Evolutionary conservation across 30 jellyfish, hydroid and myxozoan species (phyloP).

Genomic region (Euphysa ruthae): DNA sequence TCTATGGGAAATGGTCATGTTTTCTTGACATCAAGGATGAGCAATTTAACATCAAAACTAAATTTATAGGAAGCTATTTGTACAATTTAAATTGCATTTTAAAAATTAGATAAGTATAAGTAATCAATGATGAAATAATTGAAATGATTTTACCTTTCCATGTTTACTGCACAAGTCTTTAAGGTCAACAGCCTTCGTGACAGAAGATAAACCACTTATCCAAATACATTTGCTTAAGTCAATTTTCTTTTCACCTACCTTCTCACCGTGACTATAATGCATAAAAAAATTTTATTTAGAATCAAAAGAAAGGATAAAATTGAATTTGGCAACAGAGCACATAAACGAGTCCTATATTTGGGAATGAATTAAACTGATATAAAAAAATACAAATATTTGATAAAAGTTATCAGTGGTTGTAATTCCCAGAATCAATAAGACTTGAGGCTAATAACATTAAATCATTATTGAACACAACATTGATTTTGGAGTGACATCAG

Average conservation of each 20-base stretch:
- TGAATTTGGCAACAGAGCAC: not conserved
- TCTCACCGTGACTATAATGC: too few relatives aligned
- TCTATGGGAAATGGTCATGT: too few relatives aligned
- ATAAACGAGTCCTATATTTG: not conserved
- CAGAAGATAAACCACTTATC: constrained; percentile 93
- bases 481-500: too few relatives aligned
- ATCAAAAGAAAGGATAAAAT: not conserved
- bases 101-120: not conserved
- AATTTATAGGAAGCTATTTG: not conserved
- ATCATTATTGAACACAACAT: too few relatives aligned
- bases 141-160: constrained; percentile 93
- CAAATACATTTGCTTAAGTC: constrained; percentile 70
- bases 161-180: constrained; percentile 48
- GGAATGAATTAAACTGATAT: not conserved
- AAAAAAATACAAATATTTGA: too few relatives aligned
- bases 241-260: constrained; percentile 42
- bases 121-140: too few relatives aligned
- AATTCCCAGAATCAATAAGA: too few relatives aligned
- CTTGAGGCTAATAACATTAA: too few relatives aligned
- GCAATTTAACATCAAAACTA: not conserved
- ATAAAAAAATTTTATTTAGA: not conserved
- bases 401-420: too few relatives aligned
- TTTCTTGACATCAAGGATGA: not conserved
- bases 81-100: too few relatives aligned
- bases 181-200: constrained; percentile 87